Percentiles rank a stretch among this genome's conserved stretches.
These are phyloP conservation scores for Ameiurus melas DNA, from an alignment of 2,113 vertebrate species.

Conservation along the genomic window DNA sequence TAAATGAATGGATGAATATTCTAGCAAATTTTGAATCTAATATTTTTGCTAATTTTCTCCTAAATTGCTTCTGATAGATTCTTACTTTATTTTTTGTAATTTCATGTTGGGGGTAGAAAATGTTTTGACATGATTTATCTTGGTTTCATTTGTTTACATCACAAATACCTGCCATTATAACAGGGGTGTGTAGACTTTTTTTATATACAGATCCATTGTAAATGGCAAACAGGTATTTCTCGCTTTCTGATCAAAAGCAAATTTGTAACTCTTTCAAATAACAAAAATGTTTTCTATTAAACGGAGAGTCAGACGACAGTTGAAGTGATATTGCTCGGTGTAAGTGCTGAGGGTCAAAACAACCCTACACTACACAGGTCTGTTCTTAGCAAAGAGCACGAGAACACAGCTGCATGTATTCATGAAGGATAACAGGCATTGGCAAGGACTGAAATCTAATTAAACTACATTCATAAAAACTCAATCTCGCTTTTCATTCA, in stretches of 20 bases:
- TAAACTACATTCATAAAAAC: slow-evolving; percentile 42
- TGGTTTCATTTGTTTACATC: too few relatives aligned
- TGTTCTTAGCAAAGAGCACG: neutral
- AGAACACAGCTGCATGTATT: slow-evolving; percentile 35
- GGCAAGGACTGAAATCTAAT: slow-evolving; percentile 43
- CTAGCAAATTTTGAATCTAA: too few relatives aligned
- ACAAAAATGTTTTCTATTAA: slow-evolving; percentile 1
- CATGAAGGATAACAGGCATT: slow-evolving; percentile 30
- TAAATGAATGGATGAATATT: too few relatives aligned
- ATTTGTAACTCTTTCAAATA: neutral
- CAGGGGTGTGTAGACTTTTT: too few relatives aligned
- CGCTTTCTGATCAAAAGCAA: neutral
- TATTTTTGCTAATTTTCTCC: too few relatives aligned
- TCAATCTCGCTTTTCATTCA: slow-evolving; percentile 32
- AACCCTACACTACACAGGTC: neutral
- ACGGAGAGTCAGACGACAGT: slow-evolving; percentile 1
- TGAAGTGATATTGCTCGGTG: neutral
- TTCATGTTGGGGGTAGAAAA: too few relatives aligned
- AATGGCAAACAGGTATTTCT: neutral
- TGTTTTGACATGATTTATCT: too few relatives aligned
- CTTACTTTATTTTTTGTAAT: too few relatives aligned
- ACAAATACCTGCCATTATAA: too few relatives aligned
- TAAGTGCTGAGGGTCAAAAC: slow-evolving; percentile 16
- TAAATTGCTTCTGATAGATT: too few relatives aligned
- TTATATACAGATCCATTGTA: too few relatives aligned